Evolutionary conservation across 2,113 vertebrate species (phyloP).

Genomic region (Mesocricetus auratus): DNA sequence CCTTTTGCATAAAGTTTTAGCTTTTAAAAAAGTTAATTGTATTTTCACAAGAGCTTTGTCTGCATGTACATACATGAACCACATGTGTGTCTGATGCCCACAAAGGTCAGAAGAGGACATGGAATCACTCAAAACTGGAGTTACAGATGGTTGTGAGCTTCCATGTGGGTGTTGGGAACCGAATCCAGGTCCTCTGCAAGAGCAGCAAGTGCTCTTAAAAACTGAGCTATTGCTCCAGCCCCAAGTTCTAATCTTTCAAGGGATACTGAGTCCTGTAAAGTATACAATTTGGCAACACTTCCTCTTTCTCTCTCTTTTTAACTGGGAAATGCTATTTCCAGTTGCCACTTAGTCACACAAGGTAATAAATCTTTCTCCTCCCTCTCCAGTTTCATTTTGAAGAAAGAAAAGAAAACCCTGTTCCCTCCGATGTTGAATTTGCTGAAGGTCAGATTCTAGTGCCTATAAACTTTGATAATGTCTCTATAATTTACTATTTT

Average conservation of each 20-base stretch:
- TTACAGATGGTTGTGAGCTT: not conserved
- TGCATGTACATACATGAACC: too few relatives aligned
- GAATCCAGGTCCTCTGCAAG: not conserved
- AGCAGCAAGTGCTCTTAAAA: not conserved
- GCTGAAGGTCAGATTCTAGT: conserved; percentile 80
- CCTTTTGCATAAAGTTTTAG: not conserved
- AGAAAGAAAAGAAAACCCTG: conserved; percentile 73
- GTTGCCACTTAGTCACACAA: conserved; percentile 8
- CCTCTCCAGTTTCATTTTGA: conserved; percentile 59
- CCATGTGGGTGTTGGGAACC: not conserved
- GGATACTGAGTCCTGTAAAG: not conserved
- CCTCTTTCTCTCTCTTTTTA: not conserved
- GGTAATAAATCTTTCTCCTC: conserved; percentile 72
- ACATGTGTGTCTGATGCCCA: not conserved
- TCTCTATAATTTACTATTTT: conserved; percentile 79
- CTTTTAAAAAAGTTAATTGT: not conserved
- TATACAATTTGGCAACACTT: not conserved
- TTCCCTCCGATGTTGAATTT: conserved; percentile 66
- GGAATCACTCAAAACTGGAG: not conserved
- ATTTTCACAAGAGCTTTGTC: not conserved
- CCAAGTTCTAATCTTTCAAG: not conserved
- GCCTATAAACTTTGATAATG: conserved; percentile 80
- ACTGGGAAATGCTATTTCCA: conserved; percentile 58
- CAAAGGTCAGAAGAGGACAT: not conserved
- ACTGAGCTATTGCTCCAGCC: not conserved